Conservation (phyloP, 37 sponge, comb jelly and placozoan genomes). For the Axinella damicornis region DNA sequence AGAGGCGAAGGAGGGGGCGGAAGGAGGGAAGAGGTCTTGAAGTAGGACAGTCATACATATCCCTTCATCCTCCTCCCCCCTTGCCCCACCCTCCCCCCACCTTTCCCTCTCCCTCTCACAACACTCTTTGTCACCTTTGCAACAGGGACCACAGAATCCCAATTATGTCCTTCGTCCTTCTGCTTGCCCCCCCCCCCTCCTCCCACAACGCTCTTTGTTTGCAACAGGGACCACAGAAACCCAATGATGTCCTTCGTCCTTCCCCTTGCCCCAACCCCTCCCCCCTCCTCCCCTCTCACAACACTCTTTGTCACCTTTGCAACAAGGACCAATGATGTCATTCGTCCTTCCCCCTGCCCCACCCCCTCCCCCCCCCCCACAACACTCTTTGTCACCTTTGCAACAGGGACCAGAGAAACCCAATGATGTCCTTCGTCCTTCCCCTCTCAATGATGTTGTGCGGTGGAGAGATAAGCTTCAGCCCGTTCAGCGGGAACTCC, state of each 20-base stretch:
- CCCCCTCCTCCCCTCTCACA: neutral
- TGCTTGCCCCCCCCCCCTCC: conserved; percentile 37
- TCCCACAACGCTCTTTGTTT: neutral
- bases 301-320: conserved; percentile 27
- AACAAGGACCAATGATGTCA: neutral
- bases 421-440: conserved; percentile 86
- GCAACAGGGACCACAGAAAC: conserved; percentile 49
- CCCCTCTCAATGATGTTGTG: conserved; percentile 85
- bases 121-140: conserved; percentile 45
- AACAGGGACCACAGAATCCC: conserved; percentile 82
- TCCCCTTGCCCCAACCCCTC: no score
- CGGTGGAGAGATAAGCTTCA: conserved; percentile 85
- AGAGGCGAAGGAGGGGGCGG: no score
- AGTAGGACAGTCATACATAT: no score
- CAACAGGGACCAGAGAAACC: conserved; percentile 80
- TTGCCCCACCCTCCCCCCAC: no score
- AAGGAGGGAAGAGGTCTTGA: no score
- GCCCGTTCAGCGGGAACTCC: conserved; percentile 83
- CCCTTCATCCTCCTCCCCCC: neutral
- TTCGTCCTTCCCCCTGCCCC: no score
- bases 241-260: neutral
- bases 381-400: conserved; percentile 43
- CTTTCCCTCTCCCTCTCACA: no score
- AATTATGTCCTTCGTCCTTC: conserved; percentile 86
- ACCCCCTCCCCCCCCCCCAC: no score